phyloP scores from a whole-genome alignment of 2,113 vertebrate genomes.

The Chionomys nivalis region DNA sequence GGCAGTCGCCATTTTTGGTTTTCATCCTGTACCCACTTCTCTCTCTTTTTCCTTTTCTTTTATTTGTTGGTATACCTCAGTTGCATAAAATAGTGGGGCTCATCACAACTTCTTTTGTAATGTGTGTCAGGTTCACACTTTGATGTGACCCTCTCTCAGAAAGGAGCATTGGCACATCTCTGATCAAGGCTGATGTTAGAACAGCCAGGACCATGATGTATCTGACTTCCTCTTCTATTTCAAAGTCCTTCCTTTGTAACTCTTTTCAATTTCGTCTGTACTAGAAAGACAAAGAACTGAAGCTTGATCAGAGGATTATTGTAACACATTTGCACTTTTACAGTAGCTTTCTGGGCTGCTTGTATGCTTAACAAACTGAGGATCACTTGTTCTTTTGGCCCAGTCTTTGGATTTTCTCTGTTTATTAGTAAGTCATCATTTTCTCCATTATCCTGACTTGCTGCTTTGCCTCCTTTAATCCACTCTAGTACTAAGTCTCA shows the following conservation, averaged over 20 bases:
- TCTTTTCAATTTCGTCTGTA: background rate
- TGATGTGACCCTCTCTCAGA: background rate
- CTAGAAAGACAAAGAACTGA: background rate
- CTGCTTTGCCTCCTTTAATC: background rate
- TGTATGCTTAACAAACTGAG: background rate
- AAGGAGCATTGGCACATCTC: background rate
- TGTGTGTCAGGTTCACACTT: background rate
- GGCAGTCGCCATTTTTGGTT: background rate
- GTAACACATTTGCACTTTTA: conserved; percentile 26
- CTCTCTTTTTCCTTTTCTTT: background rate
- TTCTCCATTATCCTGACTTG: background rate
- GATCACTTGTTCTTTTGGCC: background rate
- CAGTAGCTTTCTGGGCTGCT: background rate
- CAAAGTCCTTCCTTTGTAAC: background rate
- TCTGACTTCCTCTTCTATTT: background rate
- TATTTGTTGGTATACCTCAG: background rate
- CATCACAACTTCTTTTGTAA: background rate
- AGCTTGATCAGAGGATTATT: background rate
- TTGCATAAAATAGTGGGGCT: background rate
- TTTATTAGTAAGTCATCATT: conserved; percentile 22
- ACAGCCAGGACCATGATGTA: background rate
- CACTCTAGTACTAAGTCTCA: background rate
- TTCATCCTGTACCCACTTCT: no score
- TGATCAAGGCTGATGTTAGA: background rate
- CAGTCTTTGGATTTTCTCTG: conserved; percentile 22